Percentiles rank a stretch among this genome's conserved stretches.
Evolutionary conservation across 1,140 invertebrate genomes (phyloP).

Genomic region (Neodiprion virginianus): DNA sequence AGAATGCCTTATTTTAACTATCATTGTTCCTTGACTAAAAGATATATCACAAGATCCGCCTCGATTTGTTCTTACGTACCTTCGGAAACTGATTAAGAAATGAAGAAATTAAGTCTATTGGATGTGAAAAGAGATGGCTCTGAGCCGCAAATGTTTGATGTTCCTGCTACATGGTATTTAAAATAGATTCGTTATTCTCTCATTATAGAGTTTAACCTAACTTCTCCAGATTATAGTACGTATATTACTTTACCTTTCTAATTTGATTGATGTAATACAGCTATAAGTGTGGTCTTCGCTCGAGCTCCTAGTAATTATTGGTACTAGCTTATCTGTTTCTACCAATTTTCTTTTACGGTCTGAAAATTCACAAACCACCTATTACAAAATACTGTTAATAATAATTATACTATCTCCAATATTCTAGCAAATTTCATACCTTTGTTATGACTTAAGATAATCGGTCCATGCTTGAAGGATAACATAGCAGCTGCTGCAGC

Average conservation of each 20-base stretch:
- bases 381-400: slow-evolving; percentile 17
- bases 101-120: too few relatives aligned
- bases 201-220: too few relatives aligned
- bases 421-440: slow-evolving; percentile 42
- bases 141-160: too few relatives aligned
- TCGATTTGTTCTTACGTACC: too few relatives aligned
- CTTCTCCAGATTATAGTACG: too few relatives aligned
- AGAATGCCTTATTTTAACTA: too few relatives aligned
- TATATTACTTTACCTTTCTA: slow-evolving; percentile 46
- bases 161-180: too few relatives aligned
- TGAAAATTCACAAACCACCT: slow-evolving; percentile 25
- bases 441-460: slow-evolving; percentile 62
- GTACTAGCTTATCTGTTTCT: slow-evolving; percentile 58
- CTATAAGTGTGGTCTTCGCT: slow-evolving; percentile 84
- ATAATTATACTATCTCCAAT: slow-evolving; percentile 17
- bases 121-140: too few relatives aligned
- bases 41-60: too few relatives aligned
- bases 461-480: slow-evolving; percentile 76
- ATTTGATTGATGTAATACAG: slow-evolving; percentile 54
- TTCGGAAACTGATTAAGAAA: too few relatives aligned
- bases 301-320: slow-evolving; percentile 75
- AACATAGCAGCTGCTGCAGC: slow-evolving; percentile 82
- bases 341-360: slow-evolving; percentile 52
- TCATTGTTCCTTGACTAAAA: too few relatives aligned
- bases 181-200: too few relatives aligned